Evolutionary conservation across 2,113 vertebrate species (phyloP).

Genomic region (Regulus satrapa): DNA sequence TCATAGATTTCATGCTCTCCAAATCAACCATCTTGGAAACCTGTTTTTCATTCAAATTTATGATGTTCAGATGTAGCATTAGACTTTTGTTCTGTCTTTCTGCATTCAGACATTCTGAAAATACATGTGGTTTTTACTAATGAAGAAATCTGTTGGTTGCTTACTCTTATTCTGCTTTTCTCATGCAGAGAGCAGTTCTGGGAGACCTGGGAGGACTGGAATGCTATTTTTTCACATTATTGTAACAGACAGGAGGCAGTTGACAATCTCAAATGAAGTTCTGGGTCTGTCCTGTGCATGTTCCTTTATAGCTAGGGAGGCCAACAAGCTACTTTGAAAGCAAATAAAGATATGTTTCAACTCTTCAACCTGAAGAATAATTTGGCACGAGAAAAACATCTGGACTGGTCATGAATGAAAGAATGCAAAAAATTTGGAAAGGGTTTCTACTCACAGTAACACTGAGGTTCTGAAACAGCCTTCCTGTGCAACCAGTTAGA

Average conservation of each 20-base stretch:
- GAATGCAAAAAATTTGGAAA: conserved; percentile 19
- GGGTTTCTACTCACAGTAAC: not conserved
- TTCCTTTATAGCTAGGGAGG: not conserved
- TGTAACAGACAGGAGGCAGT: not conserved
- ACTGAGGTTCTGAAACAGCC: not conserved
- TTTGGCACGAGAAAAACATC: not conserved
- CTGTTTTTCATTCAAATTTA: not conserved
- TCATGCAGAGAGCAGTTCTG: not conserved
- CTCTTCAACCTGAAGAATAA: conserved; percentile 28
- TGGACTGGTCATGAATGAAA: not conserved
- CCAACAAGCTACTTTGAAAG: not conserved
- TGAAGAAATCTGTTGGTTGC: not conserved
- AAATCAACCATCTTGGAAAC: not conserved
- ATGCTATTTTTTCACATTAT: not conserved
- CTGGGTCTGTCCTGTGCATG: not conserved
- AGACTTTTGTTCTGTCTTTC: not conserved
- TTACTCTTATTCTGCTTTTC: not conserved
- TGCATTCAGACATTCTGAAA: not conserved
- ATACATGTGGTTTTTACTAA: not conserved
- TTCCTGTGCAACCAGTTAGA: not conserved
- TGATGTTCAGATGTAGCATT: not conserved
- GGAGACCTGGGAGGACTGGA: not conserved
- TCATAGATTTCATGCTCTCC: not conserved
- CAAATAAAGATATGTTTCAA: not conserved
- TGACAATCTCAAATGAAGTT: not conserved